Evolutionary conservation across 2,888 invertebrate species (phyloP).

Genomic region (Sialis fuliginosa): DNA sequence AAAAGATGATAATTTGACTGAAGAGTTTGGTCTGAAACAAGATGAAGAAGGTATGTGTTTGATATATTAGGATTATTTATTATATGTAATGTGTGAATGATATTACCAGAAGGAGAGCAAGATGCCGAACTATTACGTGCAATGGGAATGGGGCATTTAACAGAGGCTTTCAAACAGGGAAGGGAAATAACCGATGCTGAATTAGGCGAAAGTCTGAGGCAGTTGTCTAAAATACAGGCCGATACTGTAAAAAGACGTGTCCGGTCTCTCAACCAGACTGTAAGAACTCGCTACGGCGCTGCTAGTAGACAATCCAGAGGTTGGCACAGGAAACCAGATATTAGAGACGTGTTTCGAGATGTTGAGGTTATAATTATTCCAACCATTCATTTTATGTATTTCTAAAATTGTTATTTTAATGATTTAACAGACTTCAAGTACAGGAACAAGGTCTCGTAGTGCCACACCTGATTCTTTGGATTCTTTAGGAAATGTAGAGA

Average conservation of each 20-base stretch:
- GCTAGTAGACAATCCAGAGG: conserved; percentile 33
- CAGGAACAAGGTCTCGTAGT: conserved; percentile 69
- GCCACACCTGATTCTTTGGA: conserved; percentile 80
- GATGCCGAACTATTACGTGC: conserved; percentile 61
- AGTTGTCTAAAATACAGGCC: conserved; percentile 53
- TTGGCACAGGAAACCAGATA: conserved; percentile 49
- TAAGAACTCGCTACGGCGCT: conserved; percentile 39
- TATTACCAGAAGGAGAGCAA: conserved; percentile 47
- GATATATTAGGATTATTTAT: background rate
- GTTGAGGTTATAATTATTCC: conserved; percentile 40
- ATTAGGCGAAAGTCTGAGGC: conserved; percentile 39
- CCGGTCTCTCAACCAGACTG: conserved; percentile 56
- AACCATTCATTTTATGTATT: background rate
- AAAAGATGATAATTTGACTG: background rate
- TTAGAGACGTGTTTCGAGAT: conserved; percentile 68
- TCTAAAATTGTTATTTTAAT: conserved; percentile 16
- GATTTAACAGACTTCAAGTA: conserved; percentile 44
- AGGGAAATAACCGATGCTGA: conserved; percentile 46
- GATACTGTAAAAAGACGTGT: conserved; percentile 60
- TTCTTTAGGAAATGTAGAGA: conserved; percentile 29
- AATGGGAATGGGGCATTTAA: conserved; percentile 52
- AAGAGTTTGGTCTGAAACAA: conserved; percentile 1
- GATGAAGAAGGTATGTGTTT: background rate
- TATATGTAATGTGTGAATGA: background rate
- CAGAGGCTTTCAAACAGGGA: conserved; percentile 51